Conservation (phyloP, 2,888 invertebrate genomes). For the Agapostemon virescens region DNA sequence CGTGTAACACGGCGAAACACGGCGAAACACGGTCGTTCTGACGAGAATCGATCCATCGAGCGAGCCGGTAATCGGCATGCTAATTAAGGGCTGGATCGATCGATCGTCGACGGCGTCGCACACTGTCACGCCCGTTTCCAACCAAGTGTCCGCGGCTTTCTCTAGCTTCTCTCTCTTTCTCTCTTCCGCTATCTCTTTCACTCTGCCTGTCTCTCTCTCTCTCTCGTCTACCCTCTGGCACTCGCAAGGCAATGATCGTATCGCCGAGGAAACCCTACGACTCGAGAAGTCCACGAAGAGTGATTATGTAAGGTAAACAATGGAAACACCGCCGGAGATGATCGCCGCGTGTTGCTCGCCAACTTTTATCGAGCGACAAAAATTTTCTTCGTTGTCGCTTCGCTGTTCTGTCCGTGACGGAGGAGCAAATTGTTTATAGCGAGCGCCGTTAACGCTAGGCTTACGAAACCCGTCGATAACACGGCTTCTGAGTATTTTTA, state of each 20-base stretch:
- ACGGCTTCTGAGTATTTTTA: too few relatives aligned
- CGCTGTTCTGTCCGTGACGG: background rate
- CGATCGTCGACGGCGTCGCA: slow-evolving; percentile 26
- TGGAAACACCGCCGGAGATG: background rate
- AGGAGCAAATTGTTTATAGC: too few relatives aligned
- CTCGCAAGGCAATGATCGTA: slow-evolving; percentile 32
- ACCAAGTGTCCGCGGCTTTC: background rate
- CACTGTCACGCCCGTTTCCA: slow-evolving; percentile 5
- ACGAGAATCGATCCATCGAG: slow-evolving; percentile 51
- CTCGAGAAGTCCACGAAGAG: slow-evolving; percentile 43
- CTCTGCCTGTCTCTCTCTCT: background rate
- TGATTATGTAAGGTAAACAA: slow-evolving; percentile 55
- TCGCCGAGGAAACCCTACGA: slow-evolving; percentile 46
- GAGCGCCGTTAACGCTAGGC: too few relatives aligned
- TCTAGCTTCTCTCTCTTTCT: slow-evolving; percentile 3
- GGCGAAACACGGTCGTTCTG: background rate
- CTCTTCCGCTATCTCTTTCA: too few relatives aligned
- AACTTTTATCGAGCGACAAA: background rate
- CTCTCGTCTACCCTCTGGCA: too few relatives aligned
- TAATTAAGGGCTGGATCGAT: slow-evolving; percentile 55
- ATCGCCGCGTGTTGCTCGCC: background rate
- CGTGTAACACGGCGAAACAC: slow-evolving; percentile 7
- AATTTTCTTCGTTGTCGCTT: background rate
- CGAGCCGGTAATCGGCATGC: slow-evolving; percentile 18
- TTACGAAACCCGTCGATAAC: too few relatives aligned